Conservation (phyloP, 2,888 invertebrate species). For the Lasioglossum villosulum region DNA sequence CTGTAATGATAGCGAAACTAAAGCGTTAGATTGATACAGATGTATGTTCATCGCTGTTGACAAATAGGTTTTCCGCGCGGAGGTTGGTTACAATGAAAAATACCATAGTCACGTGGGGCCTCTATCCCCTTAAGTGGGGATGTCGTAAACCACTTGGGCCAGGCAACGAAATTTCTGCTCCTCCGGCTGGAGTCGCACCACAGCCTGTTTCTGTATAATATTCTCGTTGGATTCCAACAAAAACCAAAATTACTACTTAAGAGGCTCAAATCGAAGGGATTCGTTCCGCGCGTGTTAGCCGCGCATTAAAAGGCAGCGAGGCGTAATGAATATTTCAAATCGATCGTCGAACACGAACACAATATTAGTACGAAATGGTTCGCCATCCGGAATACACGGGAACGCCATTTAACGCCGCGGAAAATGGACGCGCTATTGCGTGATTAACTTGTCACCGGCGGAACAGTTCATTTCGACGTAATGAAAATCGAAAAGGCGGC, state of each 20-base stretch:
- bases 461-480: not conserved
- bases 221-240: too few species aligned
- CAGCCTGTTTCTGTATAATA: too few species aligned
- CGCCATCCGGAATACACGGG: not conserved
- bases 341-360: not conserved
- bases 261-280: not conserved
- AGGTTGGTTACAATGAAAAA: too few species aligned
- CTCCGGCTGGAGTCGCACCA: too few species aligned
- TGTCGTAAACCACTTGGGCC: too few species aligned
- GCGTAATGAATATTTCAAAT: constrained; percentile 2
- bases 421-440: constrained; percentile 15
- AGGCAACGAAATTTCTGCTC: too few species aligned
- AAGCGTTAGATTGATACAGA: too few species aligned
- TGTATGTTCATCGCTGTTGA: too few species aligned
- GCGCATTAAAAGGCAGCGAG: not conserved
- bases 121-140: too few species aligned
- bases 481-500: not conserved
- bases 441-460: not conserved
- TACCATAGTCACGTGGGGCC: too few species aligned
- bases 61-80: too few species aligned
- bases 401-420: constrained; percentile 13
- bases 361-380: not conserved
- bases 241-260: not conserved
- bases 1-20: too few species aligned
- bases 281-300: not conserved